Evolutionary conservation across 1,140 invertebrate species (phyloP), one percentile per base, ranked within the genome.

Genomic region (Bombus pyrosoma): DNA sequence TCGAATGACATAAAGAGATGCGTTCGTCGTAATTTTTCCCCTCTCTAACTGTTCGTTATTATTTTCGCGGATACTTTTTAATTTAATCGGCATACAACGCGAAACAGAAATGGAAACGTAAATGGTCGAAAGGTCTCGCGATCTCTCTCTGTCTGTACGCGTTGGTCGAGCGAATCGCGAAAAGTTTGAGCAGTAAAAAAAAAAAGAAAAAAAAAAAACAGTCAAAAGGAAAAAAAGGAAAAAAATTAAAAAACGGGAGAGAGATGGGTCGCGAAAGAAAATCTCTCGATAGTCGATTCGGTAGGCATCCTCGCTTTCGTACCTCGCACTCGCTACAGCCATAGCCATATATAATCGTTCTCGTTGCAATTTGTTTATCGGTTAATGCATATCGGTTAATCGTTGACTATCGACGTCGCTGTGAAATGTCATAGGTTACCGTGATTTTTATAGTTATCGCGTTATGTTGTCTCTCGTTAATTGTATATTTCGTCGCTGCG

Each of bases 401-500:
- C 90, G 90, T 92, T 93, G 85, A 85, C 69, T 88, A 86, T 90
- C 85, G 75, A 90, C 83, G 81, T 91, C 87, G 91, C 91, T 92
- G 88, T 92, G 87, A 89, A 91, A 91, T 47, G 86, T 89, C 85
- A 84, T 91, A 88, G 82, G 91, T 92, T 92, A 93, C 86, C 91
- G 91, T 92, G 86, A 91, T 89, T 85, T 91, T 90, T 90, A 91
- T 90, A 88, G 88, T 91, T 89, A 80, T 80, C 83, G 88, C 89
- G 90, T 92, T 92, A 92, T 82, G 85, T 91, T 91, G 83, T 86
- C 81, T 88, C 84, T 88, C 87, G 87, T 91, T 92, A 86, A 92
- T 93, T 93, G 91, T 93, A 92, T 92, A 92, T 92, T 93, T 90
- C 89, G 90, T 93, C 91, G 87, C 91, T 37, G 88, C 91, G 91